Conservation (phyloP, 2,797 vertebrate genomes). For the Rhinophrynus dorsalis region DNA sequence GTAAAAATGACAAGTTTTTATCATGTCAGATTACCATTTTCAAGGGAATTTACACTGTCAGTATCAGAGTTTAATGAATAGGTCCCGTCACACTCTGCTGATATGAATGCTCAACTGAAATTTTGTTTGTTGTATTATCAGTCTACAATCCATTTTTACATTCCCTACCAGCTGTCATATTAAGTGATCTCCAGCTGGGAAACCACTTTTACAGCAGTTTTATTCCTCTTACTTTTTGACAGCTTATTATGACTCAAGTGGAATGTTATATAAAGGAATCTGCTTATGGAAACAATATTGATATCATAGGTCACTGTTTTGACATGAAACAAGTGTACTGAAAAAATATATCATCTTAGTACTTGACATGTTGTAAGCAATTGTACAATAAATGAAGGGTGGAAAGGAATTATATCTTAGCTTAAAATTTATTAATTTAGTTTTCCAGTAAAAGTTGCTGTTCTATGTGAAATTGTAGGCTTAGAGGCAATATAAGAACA, state of each 20-base stretch:
- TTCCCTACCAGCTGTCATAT: conserved; percentile 44
- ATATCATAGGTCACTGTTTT: conserved; percentile 53
- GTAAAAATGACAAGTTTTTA: background rate
- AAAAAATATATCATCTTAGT: too few relatives aligned
- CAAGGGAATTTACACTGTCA: background rate
- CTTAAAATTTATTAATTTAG: too few relatives aligned
- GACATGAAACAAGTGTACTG: conserved; percentile 10
- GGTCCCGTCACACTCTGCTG: conserved; percentile 28
- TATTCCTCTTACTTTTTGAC: conserved; percentile 41
- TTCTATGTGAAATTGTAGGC: too few relatives aligned
- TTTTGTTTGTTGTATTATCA: conserved; percentile 24
- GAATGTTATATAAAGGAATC: conserved; percentile 60
- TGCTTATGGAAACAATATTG: conserved; percentile 57
- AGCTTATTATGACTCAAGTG: conserved; percentile 57
- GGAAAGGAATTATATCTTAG: too few relatives aligned
- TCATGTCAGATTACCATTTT: conserved; percentile 3
- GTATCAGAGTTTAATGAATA: conserved; percentile 26
- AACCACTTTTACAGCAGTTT: conserved; percentile 54
- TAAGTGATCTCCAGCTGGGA: conserved; percentile 55
- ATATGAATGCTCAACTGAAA: conserved; percentile 28
- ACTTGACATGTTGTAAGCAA: too few relatives aligned
- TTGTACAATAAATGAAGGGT: too few relatives aligned
- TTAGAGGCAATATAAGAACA: too few relatives aligned
- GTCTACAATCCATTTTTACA: conserved; percentile 25
- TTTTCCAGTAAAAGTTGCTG: too few relatives aligned